These are phyloP conservation scores for Oscheius sp. DNA, from an alignment of 2,888 invertebrate genomes.

Conservation along the genomic window DNA sequence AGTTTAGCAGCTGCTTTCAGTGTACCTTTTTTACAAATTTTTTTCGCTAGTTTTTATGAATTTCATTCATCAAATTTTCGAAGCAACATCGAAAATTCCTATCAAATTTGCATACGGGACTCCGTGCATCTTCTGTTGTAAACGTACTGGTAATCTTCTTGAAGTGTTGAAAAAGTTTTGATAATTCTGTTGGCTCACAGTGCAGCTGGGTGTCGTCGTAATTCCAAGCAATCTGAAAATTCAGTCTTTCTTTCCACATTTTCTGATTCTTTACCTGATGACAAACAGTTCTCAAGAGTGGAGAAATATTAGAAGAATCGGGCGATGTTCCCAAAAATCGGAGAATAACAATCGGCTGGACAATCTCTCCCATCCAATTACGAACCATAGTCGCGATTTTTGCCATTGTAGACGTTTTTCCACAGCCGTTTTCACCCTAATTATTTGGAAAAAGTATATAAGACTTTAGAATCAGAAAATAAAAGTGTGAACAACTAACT, in stretches of 20 bases:
- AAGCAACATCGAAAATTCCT: too few relatives aligned
- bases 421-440: conserved; percentile 93
- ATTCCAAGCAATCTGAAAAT: conserved; percentile 67
- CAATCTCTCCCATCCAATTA: conserved; percentile 70
- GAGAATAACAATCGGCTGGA: conserved; percentile 84
- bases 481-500: neutral
- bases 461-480: neutral
- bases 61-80: too few relatives aligned
- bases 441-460: too few relatives aligned
- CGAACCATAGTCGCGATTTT: conserved; percentile 80
- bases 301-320: conserved; percentile 91
- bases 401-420: conserved; percentile 92
- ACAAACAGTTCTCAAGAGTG: conserved; percentile 91
- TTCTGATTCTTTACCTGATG: conserved; percentile 76
- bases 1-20: neutral
- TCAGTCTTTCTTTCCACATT: neutral
- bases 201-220: conserved; percentile 80
- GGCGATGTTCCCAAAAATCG: conserved; percentile 94
- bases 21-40: neutral
- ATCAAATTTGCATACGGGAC: neutral
- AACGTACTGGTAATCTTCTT: conserved; percentile 75
- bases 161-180: conserved; percentile 92
- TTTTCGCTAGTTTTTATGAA: neutral
- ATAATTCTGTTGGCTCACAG: conserved; percentile 92
- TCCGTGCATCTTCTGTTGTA: too few relatives aligned